Base-by-base conservation (phyloP, 53 echinoderm and acorn worm genomes). In the Zoroaster sp. region DNA sequence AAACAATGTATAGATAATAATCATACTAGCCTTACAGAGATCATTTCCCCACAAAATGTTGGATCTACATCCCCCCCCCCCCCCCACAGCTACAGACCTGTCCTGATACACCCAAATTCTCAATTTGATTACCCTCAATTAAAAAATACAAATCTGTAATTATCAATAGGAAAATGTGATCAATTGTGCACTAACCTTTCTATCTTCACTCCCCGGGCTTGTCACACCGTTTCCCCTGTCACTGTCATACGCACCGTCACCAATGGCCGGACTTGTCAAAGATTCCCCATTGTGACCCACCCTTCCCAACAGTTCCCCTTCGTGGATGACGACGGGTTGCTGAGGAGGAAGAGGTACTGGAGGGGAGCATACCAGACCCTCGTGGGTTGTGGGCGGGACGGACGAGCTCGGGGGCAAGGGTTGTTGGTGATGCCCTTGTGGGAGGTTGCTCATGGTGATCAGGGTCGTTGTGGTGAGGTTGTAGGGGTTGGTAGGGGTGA, bases 181-280 rank as follows among this genome's bases (percentile, higher is more conserved):
- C n/a, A n/a, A n/a, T n/a, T n/a, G n/a, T n/a, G n/a, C n/a, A 82
- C 85, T 33, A 9, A 85, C 85, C 85, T 71, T 85, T 36, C 72
- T 71, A 42, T 85, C 85, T 1, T 85, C 85, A 43, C 85, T 85
- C 47, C 85, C 85, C 33, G 85, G 69, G 36, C 85, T 85, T 3
- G 85, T 70, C 41, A 85, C 71, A 45, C 85, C 47, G 85, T 85
- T 85, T 31, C 85, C 85, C 20, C 45, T 70, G 71, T 85, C 85
- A 51, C 85, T 85, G 71, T 85, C 85, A 66, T 85, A 85, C 6
- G 68, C 44, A 5, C 82, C 82, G 12, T 85, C 85, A 25, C n/a
- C 70, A 18, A 69, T 44, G 0, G 70, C 85, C 14, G 85, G 85
- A 49, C 85, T 85, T 32, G 85, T 33, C 71, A 71, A 69, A 12